A percentile compares a stretch with the other conserved stretches of the same genome.
phyloP scores from a whole-genome alignment of 2,797 vertebrate genomes.

The Chaunax sp. region DNA sequence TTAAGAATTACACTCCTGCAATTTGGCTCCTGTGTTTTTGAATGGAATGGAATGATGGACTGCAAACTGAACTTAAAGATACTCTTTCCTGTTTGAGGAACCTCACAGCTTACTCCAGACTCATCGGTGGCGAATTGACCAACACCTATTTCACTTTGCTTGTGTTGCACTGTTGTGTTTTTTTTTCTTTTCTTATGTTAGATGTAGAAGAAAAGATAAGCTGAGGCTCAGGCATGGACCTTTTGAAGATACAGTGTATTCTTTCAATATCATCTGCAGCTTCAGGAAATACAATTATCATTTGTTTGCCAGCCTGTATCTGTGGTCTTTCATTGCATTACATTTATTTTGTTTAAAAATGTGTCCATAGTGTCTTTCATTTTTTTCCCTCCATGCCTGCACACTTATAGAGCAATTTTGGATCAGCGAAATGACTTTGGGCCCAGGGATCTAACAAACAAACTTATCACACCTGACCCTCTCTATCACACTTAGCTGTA shows the following conservation, averaged over 20 bases:
- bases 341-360: no score
- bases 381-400: no score
- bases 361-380: no score
- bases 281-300: not conserved
- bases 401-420: no score
- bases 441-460: not conserved
- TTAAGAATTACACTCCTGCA: no score
- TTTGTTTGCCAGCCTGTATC: not conserved
- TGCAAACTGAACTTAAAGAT: not conserved
- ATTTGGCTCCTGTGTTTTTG: no score
- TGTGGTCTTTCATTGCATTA: not conserved
- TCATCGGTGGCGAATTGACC: not conserved
- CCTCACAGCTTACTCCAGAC: not conserved
- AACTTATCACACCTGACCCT: not conserved
- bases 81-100: not conserved
- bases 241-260: no score
- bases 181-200: no score
- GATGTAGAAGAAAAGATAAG: conserved; percentile 12
- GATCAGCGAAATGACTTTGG: no score
- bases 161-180: conserved; percentile 7
- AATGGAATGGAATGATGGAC: no score
- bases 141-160: conserved; percentile 13
- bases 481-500: not conserved
- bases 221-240: no score
- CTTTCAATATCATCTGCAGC: conserved; percentile 8